Evolutionary conservation across 2,888 invertebrate species (phyloP).

Genomic region (Conchocele bisecta): DNA sequence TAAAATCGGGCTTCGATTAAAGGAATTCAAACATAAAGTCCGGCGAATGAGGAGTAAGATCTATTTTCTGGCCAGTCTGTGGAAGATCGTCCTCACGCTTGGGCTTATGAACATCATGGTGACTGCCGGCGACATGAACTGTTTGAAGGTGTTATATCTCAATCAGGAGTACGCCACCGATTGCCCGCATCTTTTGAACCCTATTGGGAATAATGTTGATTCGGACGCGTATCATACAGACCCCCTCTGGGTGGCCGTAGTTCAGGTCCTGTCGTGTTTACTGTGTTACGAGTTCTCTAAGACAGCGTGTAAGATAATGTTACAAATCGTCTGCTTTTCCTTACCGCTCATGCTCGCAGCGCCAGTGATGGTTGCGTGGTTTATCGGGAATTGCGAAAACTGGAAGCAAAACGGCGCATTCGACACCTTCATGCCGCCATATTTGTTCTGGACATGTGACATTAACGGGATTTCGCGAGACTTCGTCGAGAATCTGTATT

Average conservation of each 20-base stretch:
- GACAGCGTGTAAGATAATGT: slow-evolving; percentile 97
- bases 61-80: slow-evolving; percentile 94
- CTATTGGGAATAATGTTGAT: slow-evolving; percentile 58
- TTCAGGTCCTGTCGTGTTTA: slow-evolving; percentile 93
- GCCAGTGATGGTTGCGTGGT: slow-evolving; percentile 92
- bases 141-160: slow-evolving; percentile 68
- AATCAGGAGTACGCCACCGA: slow-evolving; percentile 57
- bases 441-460: slow-evolving; percentile 96
- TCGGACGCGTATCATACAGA: slow-evolving; percentile 48
- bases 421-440: slow-evolving; percentile 80
- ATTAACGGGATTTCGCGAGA: slow-evolving; percentile 85
- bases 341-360: slow-evolving; percentile 97
- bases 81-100: slow-evolving; percentile 94
- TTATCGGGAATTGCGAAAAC: slow-evolving; percentile 94
- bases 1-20: slow-evolving; percentile 79
- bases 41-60: slow-evolving; percentile 92
- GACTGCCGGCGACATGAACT: slow-evolving; percentile 62
- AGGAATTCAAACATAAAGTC: slow-evolving; percentile 89
- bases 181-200: slow-evolving; percentile 66
- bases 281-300: slow-evolving; percentile 96
- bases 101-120: slow-evolving; percentile 87
- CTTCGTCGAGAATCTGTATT: slow-evolving; percentile 62
- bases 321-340: slow-evolving; percentile 98
- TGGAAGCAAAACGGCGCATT: slow-evolving; percentile 87
- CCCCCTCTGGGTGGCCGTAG: slow-evolving; percentile 77